Percentiles rank a stretch among this genome's conserved stretches.
Evolutionary conservation across 92 coral and sea anemone genomes (phyloP).

Genomic region (Blastomussa wellsi): DNA sequence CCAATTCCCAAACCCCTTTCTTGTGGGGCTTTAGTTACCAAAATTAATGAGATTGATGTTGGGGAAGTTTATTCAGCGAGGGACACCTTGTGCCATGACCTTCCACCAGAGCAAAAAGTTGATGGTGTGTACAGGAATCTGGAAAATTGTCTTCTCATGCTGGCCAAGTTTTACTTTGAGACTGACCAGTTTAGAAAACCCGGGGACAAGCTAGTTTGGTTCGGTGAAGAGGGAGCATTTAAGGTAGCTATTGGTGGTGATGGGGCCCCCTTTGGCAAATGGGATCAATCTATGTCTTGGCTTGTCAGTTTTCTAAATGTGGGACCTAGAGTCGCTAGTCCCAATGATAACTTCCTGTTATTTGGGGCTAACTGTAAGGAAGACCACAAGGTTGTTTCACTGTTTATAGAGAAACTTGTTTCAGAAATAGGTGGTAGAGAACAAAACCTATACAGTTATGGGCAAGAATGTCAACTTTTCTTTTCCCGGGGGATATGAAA

Average conservation of each 20-base stretch:
- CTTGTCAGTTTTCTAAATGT: slow-evolving; percentile 70
- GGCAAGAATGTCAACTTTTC: slow-evolving; percentile 55
- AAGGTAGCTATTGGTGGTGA: slow-evolving; percentile 69
- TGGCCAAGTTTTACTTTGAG: slow-evolving; percentile 46
- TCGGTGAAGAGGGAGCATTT: slow-evolving; percentile 48
- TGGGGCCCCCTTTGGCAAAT: slow-evolving; percentile 74
- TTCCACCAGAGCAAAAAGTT: slow-evolving; percentile 55
- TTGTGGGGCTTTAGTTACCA: slow-evolving; percentile 35
- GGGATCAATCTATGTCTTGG: slow-evolving; percentile 71
- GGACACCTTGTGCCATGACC: slow-evolving; percentile 50
- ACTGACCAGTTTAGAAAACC: slow-evolving; percentile 35
- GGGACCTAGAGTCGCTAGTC: slow-evolving; percentile 63
- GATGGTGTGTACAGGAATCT: slow-evolving; percentile 64
- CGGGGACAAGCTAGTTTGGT: slow-evolving; percentile 59
- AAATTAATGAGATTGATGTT: slow-evolving; percentile 51
- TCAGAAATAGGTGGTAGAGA: slow-evolving; percentile 33
- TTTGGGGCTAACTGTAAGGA: slow-evolving; percentile 62
- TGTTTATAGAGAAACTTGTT: slow-evolving; percentile 13
- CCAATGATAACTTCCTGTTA: slow-evolving; percentile 36
- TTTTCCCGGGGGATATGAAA: slow-evolving; percentile 70
- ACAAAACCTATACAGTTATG: slow-evolving; percentile 34
- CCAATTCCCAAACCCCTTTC: slow-evolving; percentile 69
- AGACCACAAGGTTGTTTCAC: slow-evolving; percentile 37
- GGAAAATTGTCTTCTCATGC: slow-evolving; percentile 39
- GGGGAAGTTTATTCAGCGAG: slow-evolving; percentile 43